Evolutionary conservation across 2,113 vertebrate genomes (phyloP).

Genomic region (Corythornis madagascariensis): DNA sequence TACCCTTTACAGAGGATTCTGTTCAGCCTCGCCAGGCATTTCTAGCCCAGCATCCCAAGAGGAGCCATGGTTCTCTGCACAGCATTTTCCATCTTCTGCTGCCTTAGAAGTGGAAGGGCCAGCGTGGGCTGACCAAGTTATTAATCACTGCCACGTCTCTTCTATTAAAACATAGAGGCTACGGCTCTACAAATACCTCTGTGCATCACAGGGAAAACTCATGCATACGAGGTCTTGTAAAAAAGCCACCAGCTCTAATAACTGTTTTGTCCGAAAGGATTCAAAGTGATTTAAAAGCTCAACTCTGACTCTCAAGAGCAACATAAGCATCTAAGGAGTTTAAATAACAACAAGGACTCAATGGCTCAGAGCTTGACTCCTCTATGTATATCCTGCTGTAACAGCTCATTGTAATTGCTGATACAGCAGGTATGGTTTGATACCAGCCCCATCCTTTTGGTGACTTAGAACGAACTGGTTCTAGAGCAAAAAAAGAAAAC

Average conservation of each 20-base stretch:
- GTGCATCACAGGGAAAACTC: conserved; percentile 12
- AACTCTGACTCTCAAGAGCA: conserved; percentile 33
- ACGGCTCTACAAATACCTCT: background rate
- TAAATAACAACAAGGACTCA: conserved; percentile 5
- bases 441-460: background rate
- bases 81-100: background rate
- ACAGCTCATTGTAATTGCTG: conserved; percentile 7
- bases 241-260: conserved; percentile 27
- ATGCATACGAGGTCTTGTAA: background rate
- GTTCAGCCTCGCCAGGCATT: background rate
- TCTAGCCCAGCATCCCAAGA: background rate
- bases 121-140: background rate
- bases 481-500: background rate
- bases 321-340: conserved; percentile 35
- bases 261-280: conserved; percentile 31
- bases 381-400: background rate
- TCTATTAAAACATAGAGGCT: background rate
- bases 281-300: conserved; percentile 49
- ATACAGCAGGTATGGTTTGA: background rate
- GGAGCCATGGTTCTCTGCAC: background rate
- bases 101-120: background rate
- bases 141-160: conserved; percentile 41
- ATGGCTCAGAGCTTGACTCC: background rate
- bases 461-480: background rate
- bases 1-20: fast-evolving